Evolutionary conservation across 2,888 invertebrate genomes (phyloP).

Genomic region (Anagyrus pseudococci): DNA sequence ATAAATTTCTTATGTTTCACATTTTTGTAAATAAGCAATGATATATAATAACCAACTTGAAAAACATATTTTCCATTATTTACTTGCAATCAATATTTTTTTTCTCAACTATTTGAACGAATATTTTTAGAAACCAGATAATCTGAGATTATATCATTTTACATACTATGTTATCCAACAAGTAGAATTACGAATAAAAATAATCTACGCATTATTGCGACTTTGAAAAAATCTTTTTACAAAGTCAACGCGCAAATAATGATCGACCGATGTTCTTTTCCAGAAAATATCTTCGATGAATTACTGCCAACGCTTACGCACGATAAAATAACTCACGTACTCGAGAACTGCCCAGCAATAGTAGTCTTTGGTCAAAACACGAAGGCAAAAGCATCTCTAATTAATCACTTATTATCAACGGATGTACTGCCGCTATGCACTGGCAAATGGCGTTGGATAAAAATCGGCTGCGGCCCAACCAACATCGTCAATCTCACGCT

Average conservation of each 20-base stretch:
- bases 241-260: too few species aligned
- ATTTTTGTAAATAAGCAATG: too few species aligned
- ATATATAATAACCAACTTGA: too few species aligned
- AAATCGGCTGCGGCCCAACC: conserved; percentile 67
- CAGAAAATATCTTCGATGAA: conserved; percentile 57
- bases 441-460: conserved; percentile 73
- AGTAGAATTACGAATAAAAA: too few species aligned
- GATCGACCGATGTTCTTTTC: conserved; percentile 43
- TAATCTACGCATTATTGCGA: too few species aligned
- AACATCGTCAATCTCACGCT: conserved; percentile 70
- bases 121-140: too few species aligned
- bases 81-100: too few species aligned
- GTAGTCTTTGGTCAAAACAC: conserved; percentile 77
- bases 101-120: too few species aligned
- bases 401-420: conserved; percentile 75
- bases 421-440: conserved; percentile 70
- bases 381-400: conserved; percentile 74
- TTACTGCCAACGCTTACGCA: conserved; percentile 51
- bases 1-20: conserved; percentile 31
- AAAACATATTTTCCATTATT: too few species aligned
- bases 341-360: conserved; percentile 70
- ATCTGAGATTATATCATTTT: too few species aligned
- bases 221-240: too few species aligned
- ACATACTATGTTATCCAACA: too few species aligned
- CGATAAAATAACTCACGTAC: conserved; percentile 50